Conservation (phyloP, 2,888 invertebrate species). For the Apamea monoglypha region DNA sequence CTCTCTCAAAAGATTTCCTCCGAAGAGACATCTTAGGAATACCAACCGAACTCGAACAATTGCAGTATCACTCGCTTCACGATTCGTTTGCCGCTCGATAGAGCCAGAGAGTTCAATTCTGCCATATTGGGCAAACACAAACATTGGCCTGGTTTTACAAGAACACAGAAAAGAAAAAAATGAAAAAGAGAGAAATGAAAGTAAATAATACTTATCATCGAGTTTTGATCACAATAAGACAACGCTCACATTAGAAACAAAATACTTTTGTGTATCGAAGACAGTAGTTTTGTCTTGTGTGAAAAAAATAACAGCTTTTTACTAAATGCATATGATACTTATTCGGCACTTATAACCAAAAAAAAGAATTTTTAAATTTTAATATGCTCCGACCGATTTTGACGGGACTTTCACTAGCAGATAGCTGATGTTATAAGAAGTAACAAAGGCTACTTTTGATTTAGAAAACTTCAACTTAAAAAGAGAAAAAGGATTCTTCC, state of each 20-base stretch:
- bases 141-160: conserved; percentile 51
- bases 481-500: too few relatives aligned
- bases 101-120: conserved; percentile 19
- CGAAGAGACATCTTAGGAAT: conserved; percentile 3
- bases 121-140: conserved; percentile 29
- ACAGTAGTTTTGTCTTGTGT: background rate
- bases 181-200: background rate
- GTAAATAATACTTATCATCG: conserved; percentile 3
- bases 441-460: too few relatives aligned
- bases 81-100: conserved; percentile 21
- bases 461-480: too few relatives aligned
- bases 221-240: background rate
- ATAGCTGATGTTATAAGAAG: too few relatives aligned
- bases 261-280: background rate
- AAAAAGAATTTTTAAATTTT: too few relatives aligned
- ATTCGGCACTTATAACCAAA: too few relatives aligned
- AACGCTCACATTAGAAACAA: background rate
- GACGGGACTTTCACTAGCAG: too few relatives aligned
- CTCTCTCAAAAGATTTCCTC: conserved; percentile 3
- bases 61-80: conserved; percentile 4
- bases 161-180: conserved; percentile 19
- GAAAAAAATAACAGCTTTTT: too few relatives aligned
- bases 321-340: too few relatives aligned
- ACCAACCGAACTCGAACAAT: conserved; percentile 5
- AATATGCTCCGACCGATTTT: too few relatives aligned